These are phyloP conservation scores for Bubalus kerabau DNA, from an alignment of 2,113 vertebrate species.

Conservation along the genomic window DNA sequence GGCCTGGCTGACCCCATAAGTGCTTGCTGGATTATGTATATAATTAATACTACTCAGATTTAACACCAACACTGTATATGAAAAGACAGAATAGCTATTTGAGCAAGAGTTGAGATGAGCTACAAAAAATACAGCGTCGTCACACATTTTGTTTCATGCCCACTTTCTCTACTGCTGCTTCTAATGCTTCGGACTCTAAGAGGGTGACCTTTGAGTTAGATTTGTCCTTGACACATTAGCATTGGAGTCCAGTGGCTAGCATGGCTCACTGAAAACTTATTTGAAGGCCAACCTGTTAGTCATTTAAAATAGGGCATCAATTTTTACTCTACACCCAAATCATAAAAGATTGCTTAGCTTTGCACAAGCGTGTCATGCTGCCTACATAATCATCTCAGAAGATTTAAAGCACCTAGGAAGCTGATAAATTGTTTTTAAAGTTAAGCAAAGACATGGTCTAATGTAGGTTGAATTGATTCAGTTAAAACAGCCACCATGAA, in stretches of 20 bases:
- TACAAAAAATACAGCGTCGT: not conserved
- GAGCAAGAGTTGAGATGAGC: not conserved
- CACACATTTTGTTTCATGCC: not conserved
- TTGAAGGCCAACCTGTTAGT: not conserved
- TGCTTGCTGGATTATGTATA: not conserved
- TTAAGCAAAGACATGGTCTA: slow-evolving; percentile 1
- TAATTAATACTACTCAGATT: not conserved
- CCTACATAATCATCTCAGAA: slow-evolving; percentile 13
- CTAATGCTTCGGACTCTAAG: not conserved
- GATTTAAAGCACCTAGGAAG: not conserved
- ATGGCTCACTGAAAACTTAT: not conserved
- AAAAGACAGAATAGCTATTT: not conserved
- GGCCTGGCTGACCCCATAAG: not conserved
- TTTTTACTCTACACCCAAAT: not conserved
- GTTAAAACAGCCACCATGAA: slow-evolving; percentile 58
- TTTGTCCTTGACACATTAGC: not conserved
- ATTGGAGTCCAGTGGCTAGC: not conserved
- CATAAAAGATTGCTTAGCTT: slow-evolving; percentile 32
- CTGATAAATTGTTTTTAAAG: slow-evolving; percentile 54
- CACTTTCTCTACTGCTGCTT: not conserved
- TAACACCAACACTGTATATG: not conserved
- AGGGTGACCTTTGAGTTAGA: not conserved
- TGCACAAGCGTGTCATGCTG: not conserved
- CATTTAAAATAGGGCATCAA: not conserved
- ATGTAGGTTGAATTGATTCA: slow-evolving; percentile 62